Conservation (phyloP, 2,888 invertebrate genomes). For the Heliconius hortense region DNA sequence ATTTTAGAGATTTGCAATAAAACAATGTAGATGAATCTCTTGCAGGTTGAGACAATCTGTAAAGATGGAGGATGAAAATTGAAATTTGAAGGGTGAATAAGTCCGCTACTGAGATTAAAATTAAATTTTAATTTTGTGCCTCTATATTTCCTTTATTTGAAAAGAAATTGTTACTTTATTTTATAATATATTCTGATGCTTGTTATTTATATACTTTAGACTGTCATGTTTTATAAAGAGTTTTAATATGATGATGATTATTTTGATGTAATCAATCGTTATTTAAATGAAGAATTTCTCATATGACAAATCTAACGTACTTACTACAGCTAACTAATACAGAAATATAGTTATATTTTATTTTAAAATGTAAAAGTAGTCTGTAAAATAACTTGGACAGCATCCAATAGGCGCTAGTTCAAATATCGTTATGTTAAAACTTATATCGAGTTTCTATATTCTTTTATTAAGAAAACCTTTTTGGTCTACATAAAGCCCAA, state of each 20-base stretch:
- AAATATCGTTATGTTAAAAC: background rate
- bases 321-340: too few relatives aligned
- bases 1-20: constrained; percentile 41
- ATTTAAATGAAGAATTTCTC: too few relatives aligned
- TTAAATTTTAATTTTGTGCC: constrained; percentile 26
- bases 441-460: too few relatives aligned
- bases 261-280: too few relatives aligned
- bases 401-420: background rate
- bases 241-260: too few relatives aligned
- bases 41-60: constrained; percentile 40
- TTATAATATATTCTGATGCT: background rate
- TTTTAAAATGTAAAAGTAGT: background rate
- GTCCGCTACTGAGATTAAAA: constrained; percentile 29
- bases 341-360: background rate
- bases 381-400: background rate
- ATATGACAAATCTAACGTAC: too few relatives aligned
- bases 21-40: constrained; percentile 37
- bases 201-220: background rate
- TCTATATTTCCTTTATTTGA: constrained; percentile 9
- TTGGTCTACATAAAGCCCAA: too few relatives aligned
- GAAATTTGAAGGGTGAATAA: constrained; percentile 37
- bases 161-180: constrained; percentile 3
- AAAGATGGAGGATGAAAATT: constrained; percentile 37
- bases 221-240: too few relatives aligned
- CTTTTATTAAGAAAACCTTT: too few relatives aligned